Evolutionary conservation across 2,888 invertebrate genomes (phyloP), one percentile per base, ranked within the genome.

Genomic region (Cacoxenus indagator): DNA sequence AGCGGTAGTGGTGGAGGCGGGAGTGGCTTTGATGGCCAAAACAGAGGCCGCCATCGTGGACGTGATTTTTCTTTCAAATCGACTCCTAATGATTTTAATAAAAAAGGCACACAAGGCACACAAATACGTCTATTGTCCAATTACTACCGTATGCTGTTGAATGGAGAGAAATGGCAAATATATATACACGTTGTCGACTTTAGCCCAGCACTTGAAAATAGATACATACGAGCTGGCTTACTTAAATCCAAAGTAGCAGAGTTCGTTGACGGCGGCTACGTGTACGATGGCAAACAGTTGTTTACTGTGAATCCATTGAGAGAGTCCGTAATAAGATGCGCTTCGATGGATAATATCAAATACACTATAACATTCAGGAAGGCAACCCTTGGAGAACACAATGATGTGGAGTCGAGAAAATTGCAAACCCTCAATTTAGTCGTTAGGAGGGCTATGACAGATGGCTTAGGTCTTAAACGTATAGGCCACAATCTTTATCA

Each of bases 261-360:
- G 6, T 54, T 24, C 9, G 22, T 37, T 37, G 8, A 1, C 4
- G 92, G 92, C 0, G 92, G 92, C 0, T 94, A 93, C 75, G 84
- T 95, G 0, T 96, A 94, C 85, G 95, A 95, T 87, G 95, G 95
- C 0, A 90, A 91, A 0, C 90, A 92, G 1, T 74, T 96, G 11
- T 95, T 92, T 78, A 91, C 92, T 0, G 91, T 91, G 0, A 88
- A n/a, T n/a, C n/a, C n/a, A n/a, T n/a, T n/a, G n/a, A n/a, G n/a
- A n/a, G n/a, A n/a, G n/a, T n/a, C n/a, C n/a, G n/a, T n/a, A n/a
- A n/a, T n/a, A n/a, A n/a, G n/a, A n/a, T n/a, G n/a, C n/a, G n/a
- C n/a, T n/a, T n/a, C n/a, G n/a, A n/a, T n/a, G n/a, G n/a, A n/a
- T n/a, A n/a, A n/a, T n/a, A n/a, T n/a, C n/a, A n/a, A n/a, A n/a